These are phyloP conservation scores for Epicauta chinensis DNA, from an alignment of 1,140 invertebrate species.

Conservation along the genomic window DNA sequence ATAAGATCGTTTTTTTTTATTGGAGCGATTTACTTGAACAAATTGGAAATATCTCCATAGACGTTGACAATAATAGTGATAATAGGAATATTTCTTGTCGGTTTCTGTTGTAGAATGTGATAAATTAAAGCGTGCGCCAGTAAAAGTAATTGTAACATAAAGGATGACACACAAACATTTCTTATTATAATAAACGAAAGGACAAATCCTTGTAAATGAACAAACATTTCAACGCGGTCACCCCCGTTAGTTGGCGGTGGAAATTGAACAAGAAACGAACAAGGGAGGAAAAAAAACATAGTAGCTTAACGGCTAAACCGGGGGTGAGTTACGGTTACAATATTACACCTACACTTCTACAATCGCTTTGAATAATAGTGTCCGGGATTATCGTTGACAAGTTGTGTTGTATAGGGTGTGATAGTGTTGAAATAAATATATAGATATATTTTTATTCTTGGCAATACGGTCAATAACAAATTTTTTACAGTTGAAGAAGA, in stretches of 20 bases:
- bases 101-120: neutral
- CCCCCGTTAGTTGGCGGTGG: neutral
- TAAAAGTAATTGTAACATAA: slow-evolving; percentile 8
- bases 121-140: slow-evolving; percentile 7
- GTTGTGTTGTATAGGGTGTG: slow-evolving; percentile 3
- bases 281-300: slow-evolving; percentile 1
- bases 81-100: no score
- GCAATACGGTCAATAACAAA: no score
- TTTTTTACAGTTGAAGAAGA: neutral
- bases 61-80: no score
- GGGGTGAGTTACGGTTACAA: slow-evolving; percentile 7
- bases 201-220: slow-evolving; percentile 21
- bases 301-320: neutral
- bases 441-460: no score
- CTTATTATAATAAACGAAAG: slow-evolving; percentile 13
- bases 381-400: slow-evolving; percentile 8
- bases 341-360: slow-evolving; percentile 2
- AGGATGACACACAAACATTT: slow-evolving; percentile 16
- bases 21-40: no score
- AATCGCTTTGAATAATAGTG: slow-evolving; percentile 11
- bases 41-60: no score
- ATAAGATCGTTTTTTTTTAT: no score
- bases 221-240: slow-evolving; percentile 20
- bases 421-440: no score
- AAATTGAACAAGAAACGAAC: neutral